Evolutionary conservation across 1,140 invertebrate species (phyloP), one percentile per base, ranked within the genome.

Genomic region (Latrodectus geometricus): DNA sequence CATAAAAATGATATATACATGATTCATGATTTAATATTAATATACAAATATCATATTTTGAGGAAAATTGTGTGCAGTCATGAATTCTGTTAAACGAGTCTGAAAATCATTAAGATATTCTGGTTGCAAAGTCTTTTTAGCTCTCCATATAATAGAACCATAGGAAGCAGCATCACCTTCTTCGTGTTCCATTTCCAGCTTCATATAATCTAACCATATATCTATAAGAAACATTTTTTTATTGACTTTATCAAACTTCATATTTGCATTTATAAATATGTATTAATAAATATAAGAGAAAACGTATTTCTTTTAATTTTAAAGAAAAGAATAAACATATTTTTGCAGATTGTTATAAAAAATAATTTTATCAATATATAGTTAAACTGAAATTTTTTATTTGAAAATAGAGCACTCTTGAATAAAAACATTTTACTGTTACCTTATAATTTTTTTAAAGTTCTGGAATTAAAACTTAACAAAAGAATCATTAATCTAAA

Each of bases 161-260:
- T 91, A 90, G 81, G 90, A 91, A 14, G 90, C 89, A 0, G 91
- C 88, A 66, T 92, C 91, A 2, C 93, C 93, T 61, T 52, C 50
- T 11, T 4, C 0, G 68, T 91, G 87, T 70, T 91, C 91, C 88
- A 91, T 90, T 90, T 94, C 93, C 88, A 94, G 93, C 35, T 90
- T 90, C 17, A 94, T 91, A 86, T 92, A 93, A 87, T 93, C 91
- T 69, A 94, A 90, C 94, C 94, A 94, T 14, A 94, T 90, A 88
- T 93, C 92, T 76, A 75, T 20, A 88, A 88, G 78, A 77, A 65
- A 61, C 54, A 17, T 17, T 14, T 14, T n/a, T 9, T n/a, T 8
- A n/a, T 69, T 21, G 8, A 8, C 8, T 69, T 69, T 11, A n/a
- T 9, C 1, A 11, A 69, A 69, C 21, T n/a, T 69, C 4, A 23